These are phyloP conservation scores for Microctenopoma lineatum DNA, from an alignment of 2,797 vertebrate genomes.

Conservation along the genomic window DNA sequence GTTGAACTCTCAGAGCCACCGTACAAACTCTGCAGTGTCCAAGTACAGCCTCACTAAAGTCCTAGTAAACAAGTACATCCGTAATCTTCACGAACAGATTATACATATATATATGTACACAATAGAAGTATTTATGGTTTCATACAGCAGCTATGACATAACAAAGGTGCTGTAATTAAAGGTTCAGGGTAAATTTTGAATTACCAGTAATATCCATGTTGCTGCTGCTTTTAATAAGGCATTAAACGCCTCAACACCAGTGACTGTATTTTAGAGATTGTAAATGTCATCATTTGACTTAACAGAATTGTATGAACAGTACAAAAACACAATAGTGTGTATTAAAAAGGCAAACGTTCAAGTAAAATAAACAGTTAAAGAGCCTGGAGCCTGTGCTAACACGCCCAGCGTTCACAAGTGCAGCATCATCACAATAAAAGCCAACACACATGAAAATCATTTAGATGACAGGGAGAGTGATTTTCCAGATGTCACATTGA, in stretches of 20 bases:
- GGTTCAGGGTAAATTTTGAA: not conserved
- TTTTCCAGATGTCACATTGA: constrained; percentile 11
- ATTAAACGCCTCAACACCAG: not conserved
- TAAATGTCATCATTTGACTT: not conserved
- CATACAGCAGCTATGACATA: too few relatives aligned
- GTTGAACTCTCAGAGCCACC: too few relatives aligned
- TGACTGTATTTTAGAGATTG: not conserved
- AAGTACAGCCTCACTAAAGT: too few relatives aligned
- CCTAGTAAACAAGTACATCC: not conserved
- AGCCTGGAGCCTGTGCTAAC: not conserved
- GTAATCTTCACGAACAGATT: too few relatives aligned
- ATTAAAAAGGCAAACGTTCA: constrained; percentile 1
- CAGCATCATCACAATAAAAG: constrained; percentile 15
- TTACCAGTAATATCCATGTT: too few relatives aligned
- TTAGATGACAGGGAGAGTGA: not conserved
- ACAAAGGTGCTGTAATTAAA: not conserved
- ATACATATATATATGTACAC: too few relatives aligned
- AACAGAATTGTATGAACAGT: constrained; percentile 16
- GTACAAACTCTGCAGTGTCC: too few relatives aligned
- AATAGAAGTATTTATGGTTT: too few relatives aligned
- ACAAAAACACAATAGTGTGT: constrained; percentile 3
- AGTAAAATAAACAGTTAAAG: constrained; percentile 3
- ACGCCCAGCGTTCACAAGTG: not conserved
- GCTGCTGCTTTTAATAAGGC: not conserved
- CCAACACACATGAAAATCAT: not conserved